Evolutionary conservation across 1,140 invertebrate species (phyloP).

Genomic region (Cherax destructor): DNA sequence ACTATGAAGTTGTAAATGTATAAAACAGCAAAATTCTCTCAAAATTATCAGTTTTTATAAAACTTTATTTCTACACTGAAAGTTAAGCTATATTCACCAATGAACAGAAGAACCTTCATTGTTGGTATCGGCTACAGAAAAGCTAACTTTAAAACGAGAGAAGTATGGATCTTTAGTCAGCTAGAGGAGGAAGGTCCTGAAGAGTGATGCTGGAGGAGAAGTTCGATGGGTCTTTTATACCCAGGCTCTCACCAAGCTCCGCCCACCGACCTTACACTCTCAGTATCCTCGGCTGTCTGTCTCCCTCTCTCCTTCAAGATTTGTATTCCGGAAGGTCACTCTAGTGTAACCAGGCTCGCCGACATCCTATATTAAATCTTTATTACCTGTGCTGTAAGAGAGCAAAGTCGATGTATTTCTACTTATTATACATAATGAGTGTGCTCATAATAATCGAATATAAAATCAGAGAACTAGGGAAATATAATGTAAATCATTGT

Average conservation of each 20-base stretch:
- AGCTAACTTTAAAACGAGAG: neutral
- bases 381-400: no score
- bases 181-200: neutral
- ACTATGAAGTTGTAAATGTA: neutral
- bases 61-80: neutral
- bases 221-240: neutral
- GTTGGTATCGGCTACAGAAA: neutral
- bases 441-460: no score
- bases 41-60: neutral
- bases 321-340: neutral
- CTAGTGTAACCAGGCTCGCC: neutral
- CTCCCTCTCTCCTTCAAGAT: neutral
- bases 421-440: no score
- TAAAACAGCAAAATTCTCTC: neutral
- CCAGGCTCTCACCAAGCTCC: neutral
- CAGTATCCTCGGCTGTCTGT: no score
- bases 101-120: neutral
- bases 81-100: neutral
- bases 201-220: neutral
- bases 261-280: neutral
- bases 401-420: no score
- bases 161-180: neutral
- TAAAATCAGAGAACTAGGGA: no score
- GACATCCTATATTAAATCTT: no score
- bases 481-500: no score